Evolutionary conservation across 2,113 vertebrate genomes (phyloP), one percentile per base, ranked within the genome.

Genomic region (Python bivittatus): DNA sequence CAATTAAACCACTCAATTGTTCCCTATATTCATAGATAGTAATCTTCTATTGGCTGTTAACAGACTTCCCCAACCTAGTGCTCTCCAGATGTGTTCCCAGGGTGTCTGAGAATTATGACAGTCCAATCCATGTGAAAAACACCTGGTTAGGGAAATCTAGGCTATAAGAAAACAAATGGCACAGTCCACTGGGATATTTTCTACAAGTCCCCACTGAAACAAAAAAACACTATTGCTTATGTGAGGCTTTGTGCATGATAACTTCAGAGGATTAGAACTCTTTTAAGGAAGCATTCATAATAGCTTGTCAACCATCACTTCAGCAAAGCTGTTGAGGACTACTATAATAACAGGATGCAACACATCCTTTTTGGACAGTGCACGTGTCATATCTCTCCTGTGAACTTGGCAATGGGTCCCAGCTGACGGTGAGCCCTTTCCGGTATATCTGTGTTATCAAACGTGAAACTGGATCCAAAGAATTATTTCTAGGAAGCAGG

Each of bases 371-470:
- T 57, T 72, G 91, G 89, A 88, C 61, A 0, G 4, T 11, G 33
- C 1, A 27, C 89, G 90, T 22, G 87, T 61, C 91, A 38, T 12
- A 52, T 88, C 88, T 94, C 53, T 87, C 53, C 48, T 93, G 44
- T 8, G 53, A 95, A 90, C 72, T 72, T 91, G 61, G 91, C 79
- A 29, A 88, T 54, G 90, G 94, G 44, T 94, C 96, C 95, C 93
- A 93, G 86, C 84, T 60, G 91, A 95, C 95, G 94, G 96, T 96
- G 97, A 95, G 95, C 94, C 85, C 93, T 97, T 97, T 97, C 96
- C 97, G 97, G 93, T 94, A 92, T 94, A 93, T 38, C 72, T 79
- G 44, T 96, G 96, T 96, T 95, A 95, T 96, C 94, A 96, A 96
- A 96, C 92, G 53, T 53, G 94, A 97, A 94, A 90, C 84, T 86